A percentile compares a stretch with the other conserved stretches of the same genome.
Evolutionary conservation across 1,140 invertebrate species (phyloP).

Genomic region (Leptoteleia sp.): DNA sequence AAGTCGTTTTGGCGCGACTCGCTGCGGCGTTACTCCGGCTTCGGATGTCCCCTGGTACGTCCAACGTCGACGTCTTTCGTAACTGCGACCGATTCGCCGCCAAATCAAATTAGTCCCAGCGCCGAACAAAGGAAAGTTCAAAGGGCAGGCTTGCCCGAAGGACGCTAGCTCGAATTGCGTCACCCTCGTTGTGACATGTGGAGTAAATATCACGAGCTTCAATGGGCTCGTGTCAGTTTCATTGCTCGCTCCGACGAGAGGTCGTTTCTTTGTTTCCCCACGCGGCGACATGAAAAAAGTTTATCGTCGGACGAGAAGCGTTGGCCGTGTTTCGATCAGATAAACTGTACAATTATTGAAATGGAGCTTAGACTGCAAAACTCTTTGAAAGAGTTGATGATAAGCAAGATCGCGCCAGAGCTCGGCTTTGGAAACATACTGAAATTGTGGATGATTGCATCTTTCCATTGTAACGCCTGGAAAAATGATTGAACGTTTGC

Average conservation of each 20-base stretch:
- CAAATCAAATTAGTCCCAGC: constrained; percentile 49
- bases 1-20: constrained; percentile 64
- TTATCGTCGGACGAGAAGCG: too few relatives aligned
- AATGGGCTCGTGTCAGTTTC: not conserved
- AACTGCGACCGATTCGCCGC: constrained; percentile 41
- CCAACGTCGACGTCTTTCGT: constrained; percentile 56
- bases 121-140: constrained; percentile 50
- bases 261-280: not conserved
- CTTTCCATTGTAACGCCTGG: too few relatives aligned
- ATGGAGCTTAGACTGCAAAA: too few relatives aligned
- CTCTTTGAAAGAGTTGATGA: too few relatives aligned
- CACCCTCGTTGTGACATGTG: constrained; percentile 13
- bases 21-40: constrained; percentile 43
- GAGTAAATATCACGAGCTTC: not conserved
- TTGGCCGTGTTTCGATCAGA: too few relatives aligned
- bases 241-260: not conserved
- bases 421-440: too few relatives aligned
- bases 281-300: too few relatives aligned
- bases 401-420: too few relatives aligned
- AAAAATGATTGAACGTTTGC: too few relatives aligned
- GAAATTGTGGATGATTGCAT: too few relatives aligned
- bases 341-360: too few relatives aligned
- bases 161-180: constrained; percentile 17
- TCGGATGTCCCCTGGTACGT: constrained; percentile 35
- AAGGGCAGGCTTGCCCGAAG: constrained; percentile 16